These are phyloP conservation scores for Hylyphantes graminicola DNA, from an alignment of 1,140 invertebrate species.

Conservation along the genomic window DNA sequence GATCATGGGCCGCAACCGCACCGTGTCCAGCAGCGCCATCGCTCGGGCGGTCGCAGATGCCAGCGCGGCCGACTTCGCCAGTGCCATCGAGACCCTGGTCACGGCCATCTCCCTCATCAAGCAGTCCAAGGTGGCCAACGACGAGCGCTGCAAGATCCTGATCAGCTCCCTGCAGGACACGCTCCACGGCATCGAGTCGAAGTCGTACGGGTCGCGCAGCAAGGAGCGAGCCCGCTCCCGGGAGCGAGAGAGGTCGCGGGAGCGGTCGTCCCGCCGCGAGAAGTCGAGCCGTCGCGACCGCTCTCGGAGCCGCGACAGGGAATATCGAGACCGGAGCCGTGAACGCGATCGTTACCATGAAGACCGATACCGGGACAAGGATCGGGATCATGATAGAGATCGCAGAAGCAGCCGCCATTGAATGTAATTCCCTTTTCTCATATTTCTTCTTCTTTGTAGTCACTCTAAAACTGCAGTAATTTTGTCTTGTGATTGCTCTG, in stretches of 20 bases:
- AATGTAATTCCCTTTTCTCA: conserved; percentile 51
- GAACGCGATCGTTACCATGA: conserved; percentile 74
- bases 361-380: conserved; percentile 68
- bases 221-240: conserved; percentile 70
- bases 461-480: neutral
- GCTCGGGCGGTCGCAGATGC: conserved; percentile 97
- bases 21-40: conserved; percentile 96
- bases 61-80: conserved; percentile 90
- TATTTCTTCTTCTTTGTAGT: neutral
- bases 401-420: conserved; percentile 61
- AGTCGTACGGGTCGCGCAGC: conserved; percentile 83
- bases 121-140: conserved; percentile 96
- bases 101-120: conserved; percentile 99
- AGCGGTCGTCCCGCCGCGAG: conserved; percentile 63
- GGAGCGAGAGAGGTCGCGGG: conserved; percentile 65
- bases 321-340: conserved; percentile 75
- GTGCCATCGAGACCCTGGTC: conserved; percentile 97
- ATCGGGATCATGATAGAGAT: conserved; percentile 63
- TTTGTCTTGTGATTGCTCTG: conserved; percentile 1
- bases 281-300: conserved; percentile 67
- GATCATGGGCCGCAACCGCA: conserved; percentile 96
- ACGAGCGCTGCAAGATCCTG: conserved; percentile 98
- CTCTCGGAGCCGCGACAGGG: conserved; percentile 68
- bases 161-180: conserved; percentile 97
- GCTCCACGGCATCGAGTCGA: conserved; percentile 94